Conservation (phyloP, 1,140 invertebrate species). For the Augochlora pura region DNA sequence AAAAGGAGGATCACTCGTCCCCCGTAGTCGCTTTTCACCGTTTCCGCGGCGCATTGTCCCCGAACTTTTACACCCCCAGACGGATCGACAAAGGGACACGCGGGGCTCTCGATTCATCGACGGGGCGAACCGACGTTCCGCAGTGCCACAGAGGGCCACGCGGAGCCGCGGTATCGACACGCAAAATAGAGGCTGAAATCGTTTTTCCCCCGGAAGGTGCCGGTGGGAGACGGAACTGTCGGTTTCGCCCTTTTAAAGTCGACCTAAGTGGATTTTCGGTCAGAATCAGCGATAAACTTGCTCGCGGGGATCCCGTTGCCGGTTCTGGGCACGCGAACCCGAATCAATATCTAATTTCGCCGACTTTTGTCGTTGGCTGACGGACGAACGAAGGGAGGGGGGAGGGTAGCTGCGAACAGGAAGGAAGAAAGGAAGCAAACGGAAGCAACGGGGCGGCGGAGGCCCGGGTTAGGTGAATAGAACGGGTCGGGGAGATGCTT, state of each 20-base stretch:
- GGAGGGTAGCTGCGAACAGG: conserved; percentile 16
- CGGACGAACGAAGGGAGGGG: conserved; percentile 13
- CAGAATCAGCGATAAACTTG: conserved; percentile 53
- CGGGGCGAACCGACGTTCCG: neutral
- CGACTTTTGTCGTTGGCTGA: conserved; percentile 52
- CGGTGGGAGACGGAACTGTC: neutral
- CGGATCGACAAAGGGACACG: neutral
- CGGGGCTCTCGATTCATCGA: conserved; percentile 25
- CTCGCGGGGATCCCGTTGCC: neutral
- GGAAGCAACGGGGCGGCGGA: neutral
- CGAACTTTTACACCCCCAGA: neutral
- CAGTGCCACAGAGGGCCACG: no score
- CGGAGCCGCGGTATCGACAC: neutral
- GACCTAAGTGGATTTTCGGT: conserved; percentile 54
- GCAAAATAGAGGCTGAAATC: conserved; percentile 12
- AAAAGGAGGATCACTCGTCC: neutral
- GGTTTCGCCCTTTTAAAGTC: conserved; percentile 45
- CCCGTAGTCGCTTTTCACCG: neutral
- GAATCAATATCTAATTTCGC: conserved; percentile 66
- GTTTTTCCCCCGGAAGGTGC: neutral
- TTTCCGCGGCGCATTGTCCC: neutral
- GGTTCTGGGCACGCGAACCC: conserved; percentile 40
- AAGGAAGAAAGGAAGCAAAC: conserved; percentile 10
- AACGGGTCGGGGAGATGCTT: neutral
- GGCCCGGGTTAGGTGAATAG: conserved; percentile 11